Evolutionary conservation across 2,797 vertebrate genomes (phyloP).

Genomic region (Dicrostonyx torquatus): DNA sequence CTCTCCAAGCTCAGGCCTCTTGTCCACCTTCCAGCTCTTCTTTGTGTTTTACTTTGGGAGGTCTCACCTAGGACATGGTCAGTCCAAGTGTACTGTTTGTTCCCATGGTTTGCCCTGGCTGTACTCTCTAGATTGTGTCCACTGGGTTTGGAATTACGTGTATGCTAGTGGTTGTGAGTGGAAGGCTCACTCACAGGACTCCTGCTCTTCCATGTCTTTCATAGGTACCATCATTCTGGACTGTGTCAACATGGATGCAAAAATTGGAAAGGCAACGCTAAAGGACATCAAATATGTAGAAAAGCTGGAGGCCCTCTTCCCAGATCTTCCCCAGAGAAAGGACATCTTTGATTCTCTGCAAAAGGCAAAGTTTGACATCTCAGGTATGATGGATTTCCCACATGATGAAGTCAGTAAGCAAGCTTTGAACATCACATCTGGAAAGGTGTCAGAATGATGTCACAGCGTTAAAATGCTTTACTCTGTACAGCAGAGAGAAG

Average conservation of each 20-base stretch:
- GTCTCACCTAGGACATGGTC: not conserved
- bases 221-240: slow-evolving; percentile 93
- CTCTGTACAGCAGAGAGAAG: not conserved
- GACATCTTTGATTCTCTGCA: slow-evolving; percentile 92
- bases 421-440: not conserved
- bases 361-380: slow-evolving; percentile 93
- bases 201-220: not conserved
- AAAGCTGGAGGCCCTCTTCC: slow-evolving; percentile 90
- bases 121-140: not conserved
- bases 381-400: slow-evolving; percentile 85
- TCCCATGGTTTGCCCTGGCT: not conserved
- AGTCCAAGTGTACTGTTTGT: not conserved
- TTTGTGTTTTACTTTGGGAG: not conserved
- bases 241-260: slow-evolving; percentile 94
- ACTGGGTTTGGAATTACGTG: slow-evolving; percentile 5
- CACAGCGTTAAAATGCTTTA: not conserved
- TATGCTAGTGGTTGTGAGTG: not conserved
- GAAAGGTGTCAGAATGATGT: not conserved
- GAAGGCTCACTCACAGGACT: not conserved
- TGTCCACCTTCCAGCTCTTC: not conserved
- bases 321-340: slow-evolving; percentile 87
- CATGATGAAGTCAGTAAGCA: not conserved
- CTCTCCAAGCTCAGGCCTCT: not conserved
- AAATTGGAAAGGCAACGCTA: slow-evolving; percentile 93
- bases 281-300: slow-evolving; percentile 88